phyloP scores from a whole-genome alignment of 37 sponge, comb jelly and placozoan genomes.

The Geodia barretti region DNA sequence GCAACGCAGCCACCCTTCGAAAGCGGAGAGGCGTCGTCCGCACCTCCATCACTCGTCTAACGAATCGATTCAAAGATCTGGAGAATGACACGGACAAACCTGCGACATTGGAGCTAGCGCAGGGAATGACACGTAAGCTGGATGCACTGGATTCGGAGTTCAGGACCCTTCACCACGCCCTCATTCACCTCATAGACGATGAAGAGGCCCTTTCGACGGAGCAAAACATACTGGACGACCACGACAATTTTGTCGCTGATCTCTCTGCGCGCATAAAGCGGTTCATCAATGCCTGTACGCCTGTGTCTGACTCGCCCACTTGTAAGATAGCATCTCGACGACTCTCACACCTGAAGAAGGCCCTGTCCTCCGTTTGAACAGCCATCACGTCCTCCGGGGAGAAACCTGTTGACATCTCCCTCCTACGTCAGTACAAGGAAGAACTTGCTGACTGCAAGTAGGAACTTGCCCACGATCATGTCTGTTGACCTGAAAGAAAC shows the following conservation, averaged over 20 bases:
- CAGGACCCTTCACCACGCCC: not conserved
- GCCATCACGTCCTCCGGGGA: not conserved
- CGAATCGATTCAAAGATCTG: not conserved
- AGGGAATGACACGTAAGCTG: not conserved
- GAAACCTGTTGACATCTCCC: not conserved
- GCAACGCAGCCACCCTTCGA: not conserved
- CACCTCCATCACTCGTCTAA: slow-evolving; percentile 1
- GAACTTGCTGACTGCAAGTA: slow-evolving; percentile 9
- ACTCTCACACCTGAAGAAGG: not conserved
- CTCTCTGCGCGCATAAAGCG: not conserved
- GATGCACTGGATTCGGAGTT: not conserved
- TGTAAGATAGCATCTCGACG: not conserved
- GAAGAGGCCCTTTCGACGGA: not conserved
- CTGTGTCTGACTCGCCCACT: not conserved
- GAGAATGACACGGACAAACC: slow-evolving; percentile 4
- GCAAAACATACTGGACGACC: slow-evolving; percentile 6
- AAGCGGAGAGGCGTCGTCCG: slow-evolving; percentile 9
- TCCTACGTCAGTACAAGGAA: not conserved
- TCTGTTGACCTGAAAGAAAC: not conserved
- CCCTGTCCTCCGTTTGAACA: not conserved
- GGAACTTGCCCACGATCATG: not conserved
- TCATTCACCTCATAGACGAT: slow-evolving; percentile 6
- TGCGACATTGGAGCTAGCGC: not conserved
- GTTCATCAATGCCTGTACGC: not conserved
- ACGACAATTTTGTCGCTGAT: slow-evolving; percentile 1